Percentiles rank a stretch among this genome's conserved stretches.
phyloP scores from a whole-genome alignment of 2,888 invertebrate species.

The Leucophora obtusa region DNA sequence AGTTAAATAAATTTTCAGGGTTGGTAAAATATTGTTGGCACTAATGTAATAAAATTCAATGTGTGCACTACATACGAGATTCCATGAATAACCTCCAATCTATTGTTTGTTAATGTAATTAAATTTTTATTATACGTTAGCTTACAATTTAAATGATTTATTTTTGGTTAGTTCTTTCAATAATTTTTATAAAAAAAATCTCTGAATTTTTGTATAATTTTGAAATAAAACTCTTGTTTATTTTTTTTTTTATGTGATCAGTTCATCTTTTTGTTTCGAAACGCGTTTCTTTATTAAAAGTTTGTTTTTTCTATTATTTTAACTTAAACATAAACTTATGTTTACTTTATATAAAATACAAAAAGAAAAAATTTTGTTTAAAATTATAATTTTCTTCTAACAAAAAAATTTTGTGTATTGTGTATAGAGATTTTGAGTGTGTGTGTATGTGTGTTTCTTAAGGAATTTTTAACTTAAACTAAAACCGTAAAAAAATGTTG shows the following conservation, averaged over 20 bases:
- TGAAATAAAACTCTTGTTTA: slow-evolving; percentile 39
- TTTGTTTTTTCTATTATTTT: slow-evolving; percentile 59
- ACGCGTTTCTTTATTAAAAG: slow-evolving; percentile 62
- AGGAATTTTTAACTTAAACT: slow-evolving; percentile 51
- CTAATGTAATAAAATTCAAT: no score
- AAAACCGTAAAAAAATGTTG: slow-evolving; percentile 46
- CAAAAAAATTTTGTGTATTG: slow-evolving; percentile 41
- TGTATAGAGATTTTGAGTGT: slow-evolving; percentile 28
- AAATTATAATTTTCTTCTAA: slow-evolving; percentile 41
- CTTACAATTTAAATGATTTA: no score
- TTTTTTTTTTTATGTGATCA: slow-evolving; percentile 58
- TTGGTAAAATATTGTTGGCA: no score
- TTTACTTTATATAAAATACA: slow-evolving; percentile 66
- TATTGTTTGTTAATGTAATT: no score
- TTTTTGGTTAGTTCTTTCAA: no score
- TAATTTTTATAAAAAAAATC: no score
- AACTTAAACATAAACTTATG: slow-evolving; percentile 75
- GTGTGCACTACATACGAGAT: no score
- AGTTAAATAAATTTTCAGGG: no score
- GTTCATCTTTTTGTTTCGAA: slow-evolving; percentile 62
- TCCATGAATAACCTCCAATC: no score
- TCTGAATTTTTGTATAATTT: background rate
- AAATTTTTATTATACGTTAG: no score
- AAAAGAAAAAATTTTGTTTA: slow-evolving; percentile 36
- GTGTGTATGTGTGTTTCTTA: slow-evolving; percentile 44